These are phyloP conservation scores for Zeus faber DNA, from an alignment of 2,113 vertebrate species.

Conservation along the genomic window DNA sequence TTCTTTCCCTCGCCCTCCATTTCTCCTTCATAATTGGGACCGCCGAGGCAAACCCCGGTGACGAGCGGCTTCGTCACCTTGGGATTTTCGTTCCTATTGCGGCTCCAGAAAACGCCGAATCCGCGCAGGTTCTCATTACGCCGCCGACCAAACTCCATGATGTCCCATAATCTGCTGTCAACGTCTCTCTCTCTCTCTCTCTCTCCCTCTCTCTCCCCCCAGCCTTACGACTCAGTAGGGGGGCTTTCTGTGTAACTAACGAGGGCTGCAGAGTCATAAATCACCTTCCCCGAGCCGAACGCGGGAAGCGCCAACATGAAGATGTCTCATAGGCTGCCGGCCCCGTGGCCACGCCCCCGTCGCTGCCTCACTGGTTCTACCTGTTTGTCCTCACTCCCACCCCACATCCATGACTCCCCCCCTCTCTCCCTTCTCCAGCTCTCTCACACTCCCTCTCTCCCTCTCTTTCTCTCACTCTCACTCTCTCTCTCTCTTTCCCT, in stretches of 20 bases:
- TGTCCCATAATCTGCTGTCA: constrained; percentile 48
- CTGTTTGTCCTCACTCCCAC: too few relatives aligned
- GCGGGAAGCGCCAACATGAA: constrained; percentile 41
- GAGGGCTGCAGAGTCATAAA: constrained; percentile 51
- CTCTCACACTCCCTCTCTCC: constrained; percentile 1
- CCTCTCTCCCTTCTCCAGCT: too few relatives aligned
- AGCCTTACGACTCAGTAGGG: constrained; percentile 12
- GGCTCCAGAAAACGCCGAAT: constrained; percentile 8
- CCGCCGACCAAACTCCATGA: too few relatives aligned
- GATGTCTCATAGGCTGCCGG: constrained; percentile 13
- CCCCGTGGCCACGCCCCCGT: too few relatives aligned
- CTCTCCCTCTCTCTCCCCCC: too few relatives aligned
- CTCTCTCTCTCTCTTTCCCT: constrained; percentile 13
- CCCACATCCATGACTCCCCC: too few relatives aligned
- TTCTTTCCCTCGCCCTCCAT: neutral
- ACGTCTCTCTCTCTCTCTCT: neutral
- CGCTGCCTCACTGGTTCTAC: too few relatives aligned
- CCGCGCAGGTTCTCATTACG: constrained; percentile 52
- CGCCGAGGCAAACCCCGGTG: constrained; percentile 13
- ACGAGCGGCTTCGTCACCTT: constrained; percentile 10
- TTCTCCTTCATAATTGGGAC: constrained; percentile 18
- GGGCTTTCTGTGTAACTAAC: constrained; percentile 6
- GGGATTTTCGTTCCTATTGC: neutral
- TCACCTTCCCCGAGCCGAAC: constrained; percentile 33
- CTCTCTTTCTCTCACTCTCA: constrained; percentile 10